These are phyloP conservation scores for Sebastes vulpes DNA, from an alignment of 2,797 vertebrate species.

Conservation along the genomic window DNA sequence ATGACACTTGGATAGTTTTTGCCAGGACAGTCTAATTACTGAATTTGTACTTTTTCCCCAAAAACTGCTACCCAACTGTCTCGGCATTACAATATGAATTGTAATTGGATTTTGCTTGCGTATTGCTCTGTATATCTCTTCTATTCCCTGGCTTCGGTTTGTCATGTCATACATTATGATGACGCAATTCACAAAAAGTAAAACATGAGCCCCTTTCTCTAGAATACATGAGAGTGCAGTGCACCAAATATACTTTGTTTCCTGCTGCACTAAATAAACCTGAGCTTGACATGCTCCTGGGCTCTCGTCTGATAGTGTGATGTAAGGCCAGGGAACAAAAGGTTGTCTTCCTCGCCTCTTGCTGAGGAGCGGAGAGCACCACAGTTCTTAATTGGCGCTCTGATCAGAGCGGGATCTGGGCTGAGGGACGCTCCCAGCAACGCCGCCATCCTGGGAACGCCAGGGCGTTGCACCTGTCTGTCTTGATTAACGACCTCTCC, in stretches of 20 bases:
- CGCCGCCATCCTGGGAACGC: constrained; percentile 55
- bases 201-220: neutral
- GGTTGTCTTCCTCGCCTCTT: constrained; percentile 58
- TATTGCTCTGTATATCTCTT: neutral
- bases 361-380: constrained; percentile 48
- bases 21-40: constrained; percentile 31
- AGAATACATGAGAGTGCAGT: neutral
- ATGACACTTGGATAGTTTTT: constrained; percentile 33
- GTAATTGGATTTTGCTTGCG: neutral
- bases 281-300: constrained; percentile 45
- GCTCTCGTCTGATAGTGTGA: constrained; percentile 44
- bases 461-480: constrained; percentile 64
- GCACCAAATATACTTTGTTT: constrained; percentile 16
- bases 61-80: neutral
- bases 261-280: constrained; percentile 6
- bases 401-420: constrained; percentile 69
- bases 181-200: neutral
- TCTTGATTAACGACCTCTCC: constrained; percentile 80
- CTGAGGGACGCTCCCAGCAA: constrained; percentile 56
- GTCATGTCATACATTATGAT: neutral
- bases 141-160: neutral
- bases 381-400: constrained; percentile 72
- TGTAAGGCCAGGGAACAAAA: constrained; percentile 71
- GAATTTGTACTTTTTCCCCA: neutral
- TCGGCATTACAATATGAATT: neutral